Percentiles rank a stretch among this genome's conserved stretches.
Evolutionary conservation across 2,797 vertebrate genomes (phyloP).

Genomic region (Hephaestus fuliginosus): DNA sequence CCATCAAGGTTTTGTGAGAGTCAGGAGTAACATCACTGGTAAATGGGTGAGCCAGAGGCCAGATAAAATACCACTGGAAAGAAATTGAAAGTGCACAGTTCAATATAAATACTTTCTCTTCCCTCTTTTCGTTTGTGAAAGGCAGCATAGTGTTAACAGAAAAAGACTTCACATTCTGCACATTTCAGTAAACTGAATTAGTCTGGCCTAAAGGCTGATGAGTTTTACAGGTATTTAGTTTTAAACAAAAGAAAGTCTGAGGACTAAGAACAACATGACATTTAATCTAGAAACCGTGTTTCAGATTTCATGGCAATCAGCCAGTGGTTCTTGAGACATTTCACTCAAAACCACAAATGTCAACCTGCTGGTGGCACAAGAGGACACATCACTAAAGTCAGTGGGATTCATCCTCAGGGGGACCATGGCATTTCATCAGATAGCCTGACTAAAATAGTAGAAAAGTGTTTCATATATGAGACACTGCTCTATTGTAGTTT

Average conservation of each 20-base stretch:
- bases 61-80: neutral
- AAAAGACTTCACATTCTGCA: neutral
- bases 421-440: neutral
- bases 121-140: neutral
- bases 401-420: neutral
- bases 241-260: constrained; percentile 4
- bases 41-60: constrained; percentile 24
- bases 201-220: neutral
- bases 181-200: neutral
- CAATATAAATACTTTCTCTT: neutral
- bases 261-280: neutral
- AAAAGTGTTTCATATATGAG: neutral
- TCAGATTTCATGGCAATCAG: neutral
- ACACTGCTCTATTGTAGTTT: neutral
- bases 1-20: constrained; percentile 12
- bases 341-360: neutral
- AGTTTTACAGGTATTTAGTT: neutral
- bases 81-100: neutral
- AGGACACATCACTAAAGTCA: neutral
- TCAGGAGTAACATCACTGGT: constrained; percentile 16
- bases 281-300: neutral
- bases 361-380: too few relatives aligned
- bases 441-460: neutral
- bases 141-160: neutral
- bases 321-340: neutral